Evolutionary conservation across 2,888 invertebrate species (phyloP), one percentile per base, ranked within the genome.

Genomic region (Chrysolina americana): DNA sequence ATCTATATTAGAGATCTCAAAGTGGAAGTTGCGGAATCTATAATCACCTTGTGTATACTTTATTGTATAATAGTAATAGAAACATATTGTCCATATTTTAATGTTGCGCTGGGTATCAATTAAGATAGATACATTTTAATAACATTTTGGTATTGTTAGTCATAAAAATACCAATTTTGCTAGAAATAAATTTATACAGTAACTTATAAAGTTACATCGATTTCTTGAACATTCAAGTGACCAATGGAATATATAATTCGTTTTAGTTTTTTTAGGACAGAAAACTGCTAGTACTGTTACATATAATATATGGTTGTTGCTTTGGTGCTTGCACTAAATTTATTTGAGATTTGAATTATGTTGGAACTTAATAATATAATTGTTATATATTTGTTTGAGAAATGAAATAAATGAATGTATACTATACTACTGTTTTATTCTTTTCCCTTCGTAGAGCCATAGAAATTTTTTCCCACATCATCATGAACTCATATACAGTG

Each of bases 351-450:
- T 59, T 23, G 28, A 28, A 15, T 9, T 59, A 59, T n/a, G 59
- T 59, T 59, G 59, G 59, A n/a, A 59, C n/a, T n/a, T 19, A 19
- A 19, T 17, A n/a, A 50, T 50, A 50, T 59, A 13, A 36, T 28
- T 28, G 59, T 59, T 28, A 17, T 36, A 28, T 36, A 59, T 59
- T 59, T 36, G 36, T 59, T 59, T 59, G 36, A 28, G n/a, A 59
- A 59, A 59, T 59, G 28, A 2, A 59, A n/a, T 59, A 59, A 59
- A 59, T 59, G n/a, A 28, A 59, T 59, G 59, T 59, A 59, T 36
- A n/a, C n/a, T 13, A 47, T 47, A 47, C 2, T 47, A 47, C 0
- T 4, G 13, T n/a, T 47, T n/a, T 47, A 15, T 47, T 47, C n/a
- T 15, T 47, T 13, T n/a, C 15, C 47, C 6, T 15, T 15, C 2